phyloP scores from a whole-genome alignment of 2,113 vertebrate species.

The Circaetus cinerascens region DNA sequence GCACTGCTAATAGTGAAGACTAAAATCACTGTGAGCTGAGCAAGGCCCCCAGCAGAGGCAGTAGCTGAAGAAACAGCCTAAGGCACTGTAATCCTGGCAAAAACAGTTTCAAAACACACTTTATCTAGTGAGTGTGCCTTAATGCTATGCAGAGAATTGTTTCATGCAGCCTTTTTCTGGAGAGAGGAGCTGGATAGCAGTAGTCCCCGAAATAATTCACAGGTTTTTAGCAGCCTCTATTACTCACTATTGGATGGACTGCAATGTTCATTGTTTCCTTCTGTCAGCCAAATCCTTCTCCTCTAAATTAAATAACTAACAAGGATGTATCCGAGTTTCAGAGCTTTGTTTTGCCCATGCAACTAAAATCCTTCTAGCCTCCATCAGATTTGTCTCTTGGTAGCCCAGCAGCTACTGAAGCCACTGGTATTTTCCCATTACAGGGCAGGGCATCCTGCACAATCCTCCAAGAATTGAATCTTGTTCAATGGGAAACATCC shows the following conservation, averaged over 20 bases:
- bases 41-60: background rate
- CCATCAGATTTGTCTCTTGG: background rate
- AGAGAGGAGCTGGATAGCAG: background rate
- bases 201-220: background rate
- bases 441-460: background rate
- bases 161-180: background rate
- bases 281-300: background rate
- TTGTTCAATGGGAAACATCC: background rate
- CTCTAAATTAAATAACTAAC: background rate
- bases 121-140: background rate
- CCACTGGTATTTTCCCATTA: background rate
- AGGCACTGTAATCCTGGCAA: background rate
- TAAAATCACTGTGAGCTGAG: background rate
- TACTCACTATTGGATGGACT: background rate
- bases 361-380: background rate
- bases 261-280: background rate
- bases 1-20: fast-evolving
- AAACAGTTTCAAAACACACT: conserved; percentile 2
- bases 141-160: background rate
- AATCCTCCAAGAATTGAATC: background rate
- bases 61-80: background rate
- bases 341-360: background rate
- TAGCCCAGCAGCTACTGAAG: background rate
- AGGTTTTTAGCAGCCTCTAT: background rate
- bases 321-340: background rate